Percentiles rank a stretch among this genome's conserved stretches.
Evolutionary conservation across 2,797 vertebrate genomes (phyloP).

Genomic region (Glyptemys insculpta): DNA sequence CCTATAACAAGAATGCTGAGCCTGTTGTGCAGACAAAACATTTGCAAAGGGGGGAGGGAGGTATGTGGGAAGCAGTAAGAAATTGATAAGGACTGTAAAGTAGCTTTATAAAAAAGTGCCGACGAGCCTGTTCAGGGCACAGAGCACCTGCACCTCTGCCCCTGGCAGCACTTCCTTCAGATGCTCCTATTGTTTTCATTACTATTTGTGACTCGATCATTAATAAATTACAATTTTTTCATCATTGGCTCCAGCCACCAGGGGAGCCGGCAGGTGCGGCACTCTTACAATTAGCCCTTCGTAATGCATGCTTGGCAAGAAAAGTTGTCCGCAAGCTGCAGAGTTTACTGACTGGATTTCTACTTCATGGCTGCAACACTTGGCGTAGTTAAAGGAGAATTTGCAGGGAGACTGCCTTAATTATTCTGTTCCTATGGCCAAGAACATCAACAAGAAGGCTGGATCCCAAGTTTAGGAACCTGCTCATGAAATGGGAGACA

Average conservation of each 20-base stretch:
- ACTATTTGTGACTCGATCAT: slow-evolving; percentile 82
- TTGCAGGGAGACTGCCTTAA: slow-evolving; percentile 52
- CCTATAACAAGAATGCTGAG: slow-evolving; percentile 76
- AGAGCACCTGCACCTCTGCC: slow-evolving; percentile 76
- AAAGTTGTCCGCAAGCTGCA: slow-evolving; percentile 77
- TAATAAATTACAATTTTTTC: slow-evolving; percentile 79
- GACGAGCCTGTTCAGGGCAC: slow-evolving; percentile 75
- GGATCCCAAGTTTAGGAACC: neutral
- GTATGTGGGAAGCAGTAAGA: slow-evolving; percentile 72
- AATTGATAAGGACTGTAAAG: slow-evolving; percentile 77
- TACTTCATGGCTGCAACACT: slow-evolving; percentile 41
- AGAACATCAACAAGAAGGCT: neutral
- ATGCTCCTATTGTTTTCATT: slow-evolving; percentile 80
- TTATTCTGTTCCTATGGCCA: neutral
- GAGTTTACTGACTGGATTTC: slow-evolving; percentile 72
- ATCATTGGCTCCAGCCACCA: slow-evolving; percentile 76
- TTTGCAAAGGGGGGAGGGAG: slow-evolving; percentile 75
- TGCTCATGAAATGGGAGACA: neutral
- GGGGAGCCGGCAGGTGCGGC: slow-evolving; percentile 84
- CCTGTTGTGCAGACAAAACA: slow-evolving; percentile 76
- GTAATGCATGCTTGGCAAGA: slow-evolving; percentile 82
- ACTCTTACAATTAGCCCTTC: slow-evolving; percentile 83
- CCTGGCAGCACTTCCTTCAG: slow-evolving; percentile 75
- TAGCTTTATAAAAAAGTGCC: slow-evolving; percentile 80
- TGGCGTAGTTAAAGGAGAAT: slow-evolving; percentile 72